phyloP scores from a whole-genome alignment of 1,140 invertebrate species.

The Diplogasteroides magnus region DNA sequence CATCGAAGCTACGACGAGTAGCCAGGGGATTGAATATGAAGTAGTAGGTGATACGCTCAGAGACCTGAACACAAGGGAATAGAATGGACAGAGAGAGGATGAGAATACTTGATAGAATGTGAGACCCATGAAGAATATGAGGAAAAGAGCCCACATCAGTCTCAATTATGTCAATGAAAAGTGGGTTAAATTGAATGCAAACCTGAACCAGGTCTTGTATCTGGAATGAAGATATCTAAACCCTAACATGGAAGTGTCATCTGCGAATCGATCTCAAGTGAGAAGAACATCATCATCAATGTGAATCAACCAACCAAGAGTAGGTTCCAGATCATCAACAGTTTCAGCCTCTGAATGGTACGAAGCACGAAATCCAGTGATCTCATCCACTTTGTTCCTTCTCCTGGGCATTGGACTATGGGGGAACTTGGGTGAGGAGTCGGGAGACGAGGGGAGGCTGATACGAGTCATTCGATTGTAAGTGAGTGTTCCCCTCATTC shows the following conservation, averaged over 20 bases:
- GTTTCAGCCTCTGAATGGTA: background rate
- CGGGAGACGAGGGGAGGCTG: too few species aligned
- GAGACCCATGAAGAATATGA: slow-evolving; percentile 35
- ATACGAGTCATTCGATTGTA: too few species aligned
- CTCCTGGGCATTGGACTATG: too few species aligned
- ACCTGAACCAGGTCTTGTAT: slow-evolving; percentile 39
- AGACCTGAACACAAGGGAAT: background rate
- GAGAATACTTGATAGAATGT: slow-evolving; percentile 38
- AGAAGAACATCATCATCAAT: background rate
- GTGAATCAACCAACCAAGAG: background rate
- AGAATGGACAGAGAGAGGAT: background rate
- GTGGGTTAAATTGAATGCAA: background rate
- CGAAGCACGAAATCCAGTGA: too few species aligned
- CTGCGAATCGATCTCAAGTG: slow-evolving; percentile 1
- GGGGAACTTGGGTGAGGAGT: too few species aligned
- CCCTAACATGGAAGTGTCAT: slow-evolving; percentile 36
- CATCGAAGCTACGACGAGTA: slow-evolving; percentile 33
- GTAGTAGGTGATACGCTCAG: slow-evolving; percentile 39
- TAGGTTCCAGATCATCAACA: background rate
- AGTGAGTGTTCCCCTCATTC: too few species aligned
- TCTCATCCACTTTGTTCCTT: too few species aligned
- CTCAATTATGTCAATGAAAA: slow-evolving; percentile 10
- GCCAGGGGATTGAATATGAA: slow-evolving; percentile 38
- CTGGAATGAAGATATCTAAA: slow-evolving; percentile 35
- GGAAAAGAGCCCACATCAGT: slow-evolving; percentile 33